Percentiles rank a stretch among this genome's conserved stretches.
These are phyloP conservation scores for Calyptomena viridis DNA, from an alignment of 2,113 vertebrate species.

Conservation along the genomic window DNA sequence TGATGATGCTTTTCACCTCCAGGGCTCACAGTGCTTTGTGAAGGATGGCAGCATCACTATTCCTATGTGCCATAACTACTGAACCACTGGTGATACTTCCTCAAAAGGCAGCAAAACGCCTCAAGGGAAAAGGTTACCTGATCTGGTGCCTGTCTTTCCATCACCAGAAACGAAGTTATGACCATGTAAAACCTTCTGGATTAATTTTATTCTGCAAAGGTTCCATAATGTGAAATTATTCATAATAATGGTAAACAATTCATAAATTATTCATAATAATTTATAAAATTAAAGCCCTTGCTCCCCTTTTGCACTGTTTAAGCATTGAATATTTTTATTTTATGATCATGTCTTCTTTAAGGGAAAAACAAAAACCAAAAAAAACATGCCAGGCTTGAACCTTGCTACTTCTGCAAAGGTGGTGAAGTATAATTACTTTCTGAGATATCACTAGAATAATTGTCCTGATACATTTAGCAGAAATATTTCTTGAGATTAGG, in stretches of 20 bases:
- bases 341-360: neutral
- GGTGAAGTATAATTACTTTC: neutral
- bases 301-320: neutral
- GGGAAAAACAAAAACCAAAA: neutral
- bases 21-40: neutral
- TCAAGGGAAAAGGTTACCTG: neutral
- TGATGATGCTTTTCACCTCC: neutral
- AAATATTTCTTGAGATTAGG: neutral
- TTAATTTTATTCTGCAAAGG: neutral
- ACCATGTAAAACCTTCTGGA: neutral
- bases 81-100: neutral
- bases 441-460: neutral
- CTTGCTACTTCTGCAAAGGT: neutral
- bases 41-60: neutral
- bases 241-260: too few relatives aligned
- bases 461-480: neutral
- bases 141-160: neutral
- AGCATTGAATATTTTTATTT: neutral
- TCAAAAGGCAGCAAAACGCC: neutral
- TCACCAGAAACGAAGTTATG: neutral
- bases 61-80: neutral
- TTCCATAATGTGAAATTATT: neutral
- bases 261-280: too few relatives aligned
- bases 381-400: neutral
- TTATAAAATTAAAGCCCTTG: neutral